These are phyloP conservation scores for Campoplex capitator DNA, from an alignment of 2,888 invertebrate genomes.

Conservation along the genomic window DNA sequence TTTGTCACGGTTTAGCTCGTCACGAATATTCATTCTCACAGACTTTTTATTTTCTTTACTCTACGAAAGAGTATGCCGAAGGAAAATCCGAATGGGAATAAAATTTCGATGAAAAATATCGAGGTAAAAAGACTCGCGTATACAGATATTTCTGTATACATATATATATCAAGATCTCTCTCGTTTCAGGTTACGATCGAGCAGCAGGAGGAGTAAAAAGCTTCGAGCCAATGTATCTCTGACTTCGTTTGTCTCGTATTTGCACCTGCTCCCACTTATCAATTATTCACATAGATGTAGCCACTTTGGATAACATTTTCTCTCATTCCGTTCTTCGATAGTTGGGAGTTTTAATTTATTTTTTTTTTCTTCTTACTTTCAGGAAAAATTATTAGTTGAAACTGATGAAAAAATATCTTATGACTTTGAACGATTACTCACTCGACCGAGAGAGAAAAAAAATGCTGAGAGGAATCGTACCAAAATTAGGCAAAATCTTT, in stretches of 20 bases:
- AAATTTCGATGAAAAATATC: constrained; percentile 46
- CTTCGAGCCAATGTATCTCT: not conserved
- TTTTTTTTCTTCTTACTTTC: no score
- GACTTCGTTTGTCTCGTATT: constrained; percentile 14
- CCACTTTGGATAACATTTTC: not conserved
- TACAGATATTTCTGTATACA: no score
- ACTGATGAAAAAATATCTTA: no score
- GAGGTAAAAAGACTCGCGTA: not conserved
- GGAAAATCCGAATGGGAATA: constrained; percentile 13
- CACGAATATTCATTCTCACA: constrained; percentile 57
- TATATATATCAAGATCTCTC: not conserved
- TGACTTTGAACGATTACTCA: no score
- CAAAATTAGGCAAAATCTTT: no score
- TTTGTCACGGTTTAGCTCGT: constrained; percentile 41
- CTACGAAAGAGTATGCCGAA: not conserved
- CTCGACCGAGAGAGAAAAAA: no score
- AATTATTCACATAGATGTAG: constrained; percentile 12
- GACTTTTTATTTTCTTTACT: not conserved
- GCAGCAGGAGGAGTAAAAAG: not conserved
- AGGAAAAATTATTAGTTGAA: no score
- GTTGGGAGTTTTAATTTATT: not conserved
- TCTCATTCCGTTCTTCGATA: not conserved
- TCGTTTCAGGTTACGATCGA: not conserved
- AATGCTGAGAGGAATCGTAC: no score
- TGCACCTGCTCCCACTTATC: constrained; percentile 26